Base-by-base conservation (phyloP, 64 coral and sea anemone genomes). In the Platygyra sinensis region DNA sequence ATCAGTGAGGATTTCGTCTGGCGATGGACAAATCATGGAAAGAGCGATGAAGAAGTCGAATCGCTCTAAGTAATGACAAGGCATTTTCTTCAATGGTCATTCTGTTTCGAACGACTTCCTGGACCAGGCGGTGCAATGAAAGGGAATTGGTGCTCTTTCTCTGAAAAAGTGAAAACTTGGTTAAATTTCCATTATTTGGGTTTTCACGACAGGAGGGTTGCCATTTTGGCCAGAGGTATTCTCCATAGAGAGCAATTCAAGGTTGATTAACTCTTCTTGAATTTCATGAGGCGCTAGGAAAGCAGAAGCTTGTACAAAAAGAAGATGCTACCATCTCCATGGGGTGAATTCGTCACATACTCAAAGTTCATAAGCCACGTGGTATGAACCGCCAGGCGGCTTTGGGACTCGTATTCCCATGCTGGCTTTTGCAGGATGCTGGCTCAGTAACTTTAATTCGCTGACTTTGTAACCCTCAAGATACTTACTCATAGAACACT, bases 361-460 rank as follows among this genome's bases (percentile, higher is more conserved):
- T 92, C 57, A 92, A 92, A 92, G 57, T 92, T 92, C 27, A 92
- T 27, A 38, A 92, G 22, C 90, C 90, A 92, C 0, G 90, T 92
- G 11, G 83, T 92, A 55, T 79, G 83, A 46, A 92, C 83, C 33
- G 90, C 73, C 20, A 92, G 83, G 11, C 83, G 61, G 33, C 78
- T 83, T 32, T 36, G 28, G 18, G 90, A 92, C 36, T 87, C 51
- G 15, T 92, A 84, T 12, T 72, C 57, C 52, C 82, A 79, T 1
- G 83, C 31, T 52, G 83, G n/a, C 20, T 10, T 78, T 87, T 42
- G 83, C 90, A 32, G 74, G 77, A 69, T 69, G 9, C 24, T 69
- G 7, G 9, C 65, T 69, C 22, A 69, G 8, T 0, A 69, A 6
- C 0, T 24, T 1, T n/a, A n/a, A 69, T 0, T n/a, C 65, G 65